phyloP scores from a whole-genome alignment of 2,797 vertebrate species.

The Sorex maritimensis region DNA sequence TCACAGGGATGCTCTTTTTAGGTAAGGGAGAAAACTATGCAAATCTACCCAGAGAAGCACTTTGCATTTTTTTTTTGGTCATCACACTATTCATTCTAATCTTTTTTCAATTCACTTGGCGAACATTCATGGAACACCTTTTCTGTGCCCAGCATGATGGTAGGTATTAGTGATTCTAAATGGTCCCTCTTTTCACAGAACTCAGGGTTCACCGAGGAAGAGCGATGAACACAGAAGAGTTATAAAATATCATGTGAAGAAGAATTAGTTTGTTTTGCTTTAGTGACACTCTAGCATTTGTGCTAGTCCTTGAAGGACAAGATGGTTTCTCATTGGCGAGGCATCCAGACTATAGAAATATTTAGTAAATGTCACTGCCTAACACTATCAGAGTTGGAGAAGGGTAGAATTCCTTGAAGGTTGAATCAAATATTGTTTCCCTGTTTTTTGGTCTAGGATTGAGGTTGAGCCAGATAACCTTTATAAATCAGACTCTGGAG shows the following conservation, averaged over 20 bases:
- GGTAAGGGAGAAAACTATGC: not conserved
- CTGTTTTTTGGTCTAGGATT: not conserved
- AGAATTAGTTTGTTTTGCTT: conserved; percentile 49
- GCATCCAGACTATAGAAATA: conserved; percentile 39
- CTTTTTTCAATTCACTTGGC: conserved; percentile 33
- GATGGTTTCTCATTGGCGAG: conserved; percentile 34
- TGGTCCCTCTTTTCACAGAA: not conserved
- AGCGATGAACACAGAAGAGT: not conserved
- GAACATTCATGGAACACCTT: conserved; percentile 12
- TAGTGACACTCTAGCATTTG: conserved; percentile 42
- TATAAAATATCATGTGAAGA: not conserved
- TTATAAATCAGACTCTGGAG: not conserved
- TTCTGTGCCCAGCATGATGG: not conserved
- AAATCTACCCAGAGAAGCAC: no score
- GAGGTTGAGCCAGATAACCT: not conserved
- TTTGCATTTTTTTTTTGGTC: not conserved
- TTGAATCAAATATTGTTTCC: not conserved
- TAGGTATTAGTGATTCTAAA: not conserved
- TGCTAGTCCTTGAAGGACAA: conserved; percentile 40
- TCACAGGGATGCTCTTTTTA: not conserved
- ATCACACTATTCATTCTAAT: not conserved
- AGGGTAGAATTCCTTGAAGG: conserved; percentile 15
- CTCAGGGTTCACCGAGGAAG: not conserved
- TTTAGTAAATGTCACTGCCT: conserved; percentile 59
- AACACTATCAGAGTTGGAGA: not conserved